Conservation (phyloP, 2,797 vertebrate species). For the Coreius guichenoti region DNA sequence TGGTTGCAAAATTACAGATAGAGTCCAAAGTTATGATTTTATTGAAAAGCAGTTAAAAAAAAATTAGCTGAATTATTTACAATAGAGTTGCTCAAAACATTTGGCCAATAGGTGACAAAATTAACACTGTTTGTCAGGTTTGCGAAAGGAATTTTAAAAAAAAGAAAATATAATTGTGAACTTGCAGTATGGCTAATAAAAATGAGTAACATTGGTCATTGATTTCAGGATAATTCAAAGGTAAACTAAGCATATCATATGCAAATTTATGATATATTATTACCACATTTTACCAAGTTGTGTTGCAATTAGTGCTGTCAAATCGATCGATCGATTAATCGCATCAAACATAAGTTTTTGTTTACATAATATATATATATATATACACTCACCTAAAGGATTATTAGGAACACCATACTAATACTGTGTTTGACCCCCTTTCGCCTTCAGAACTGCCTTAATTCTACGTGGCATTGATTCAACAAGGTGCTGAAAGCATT, state of each 20-base stretch:
- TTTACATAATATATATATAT: too few relatives aligned
- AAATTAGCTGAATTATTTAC: background rate
- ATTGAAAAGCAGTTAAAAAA: background rate
- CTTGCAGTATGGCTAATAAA: background rate
- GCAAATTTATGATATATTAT: background rate
- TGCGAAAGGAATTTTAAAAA: background rate
- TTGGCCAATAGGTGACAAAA: background rate
- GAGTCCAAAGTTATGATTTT: background rate
- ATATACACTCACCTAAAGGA: too few relatives aligned
- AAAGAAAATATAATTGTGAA: background rate
- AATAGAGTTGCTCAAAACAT: background rate
- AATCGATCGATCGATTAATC: too few relatives aligned
- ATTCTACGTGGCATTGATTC: too few relatives aligned
- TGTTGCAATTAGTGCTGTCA: background rate
- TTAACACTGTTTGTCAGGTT: background rate
- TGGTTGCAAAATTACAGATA: background rate
- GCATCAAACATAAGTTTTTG: too few relatives aligned
- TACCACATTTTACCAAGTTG: background rate
- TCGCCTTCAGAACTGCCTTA: too few relatives aligned
- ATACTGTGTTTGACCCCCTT: too few relatives aligned
- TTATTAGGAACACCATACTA: too few relatives aligned
- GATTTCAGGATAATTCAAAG: background rate
- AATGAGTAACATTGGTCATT: background rate
- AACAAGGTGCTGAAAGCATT: too few relatives aligned
- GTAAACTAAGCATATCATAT: background rate